phyloP scores from a whole-genome alignment of 1,140 invertebrate species.

The Saxidomus purpurata region DNA sequence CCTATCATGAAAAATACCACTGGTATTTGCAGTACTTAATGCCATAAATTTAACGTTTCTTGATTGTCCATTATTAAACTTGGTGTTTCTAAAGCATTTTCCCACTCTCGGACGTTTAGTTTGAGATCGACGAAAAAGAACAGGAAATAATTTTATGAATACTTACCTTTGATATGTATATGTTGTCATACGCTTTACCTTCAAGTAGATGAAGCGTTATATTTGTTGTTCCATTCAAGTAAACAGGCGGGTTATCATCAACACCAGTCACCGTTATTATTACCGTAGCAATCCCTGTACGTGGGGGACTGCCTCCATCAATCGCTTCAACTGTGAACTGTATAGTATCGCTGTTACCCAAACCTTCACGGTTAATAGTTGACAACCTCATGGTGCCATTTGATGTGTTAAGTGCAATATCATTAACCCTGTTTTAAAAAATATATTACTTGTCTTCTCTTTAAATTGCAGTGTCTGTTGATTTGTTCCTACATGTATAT shows the following conservation, averaged over 20 bases:
- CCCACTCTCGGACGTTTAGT: too few relatives aligned
- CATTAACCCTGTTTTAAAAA: not conserved
- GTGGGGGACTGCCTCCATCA: not conserved
- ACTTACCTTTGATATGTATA: not conserved
- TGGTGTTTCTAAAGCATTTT: too few relatives aligned
- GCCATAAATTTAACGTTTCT: too few relatives aligned
- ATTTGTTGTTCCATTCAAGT: not conserved
- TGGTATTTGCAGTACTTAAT: too few relatives aligned
- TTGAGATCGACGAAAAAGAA: too few relatives aligned
- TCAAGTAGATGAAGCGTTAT: not conserved
- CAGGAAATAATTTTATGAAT: too few relatives aligned
- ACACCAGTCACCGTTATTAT: not conserved
- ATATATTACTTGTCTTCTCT: not conserved
- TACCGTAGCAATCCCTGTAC: not conserved
- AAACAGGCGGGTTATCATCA: slow-evolving; percentile 8
- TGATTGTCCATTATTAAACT: too few relatives aligned
- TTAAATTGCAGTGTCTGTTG: not conserved
- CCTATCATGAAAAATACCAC: too few relatives aligned
- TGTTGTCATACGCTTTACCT: not conserved
- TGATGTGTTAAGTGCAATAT: not conserved
- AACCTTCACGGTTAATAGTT: not conserved
- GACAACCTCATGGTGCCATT: too few relatives aligned
- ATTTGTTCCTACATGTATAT: too few relatives aligned
- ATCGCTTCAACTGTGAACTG: not conserved
- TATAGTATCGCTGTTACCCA: not conserved